These are phyloP conservation scores for Meloidogyne exigua DNA, from an alignment of 1,140 invertebrate species.

Conservation along the genomic window DNA sequence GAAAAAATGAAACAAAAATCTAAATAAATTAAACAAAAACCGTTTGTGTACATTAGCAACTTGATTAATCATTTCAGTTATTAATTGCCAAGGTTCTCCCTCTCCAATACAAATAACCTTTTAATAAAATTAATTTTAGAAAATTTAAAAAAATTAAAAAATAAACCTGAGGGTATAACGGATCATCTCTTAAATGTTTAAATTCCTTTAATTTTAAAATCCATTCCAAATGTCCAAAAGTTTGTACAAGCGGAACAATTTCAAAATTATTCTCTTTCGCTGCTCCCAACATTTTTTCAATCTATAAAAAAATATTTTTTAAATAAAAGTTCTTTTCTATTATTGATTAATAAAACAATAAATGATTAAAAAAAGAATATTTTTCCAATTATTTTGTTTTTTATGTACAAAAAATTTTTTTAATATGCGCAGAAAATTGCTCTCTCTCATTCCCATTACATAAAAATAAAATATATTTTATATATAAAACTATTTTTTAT, in stretches of 20 bases:
- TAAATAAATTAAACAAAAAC: not conserved
- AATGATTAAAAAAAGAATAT: not conserved
- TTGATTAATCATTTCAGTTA: slow-evolving; percentile 69
- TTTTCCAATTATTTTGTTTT: too few relatives aligned
- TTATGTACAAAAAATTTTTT: too few relatives aligned
- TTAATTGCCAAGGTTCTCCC: slow-evolving; percentile 66
- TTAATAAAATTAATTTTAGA: slow-evolving; percentile 47
- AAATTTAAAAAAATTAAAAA: slow-evolving; percentile 23
- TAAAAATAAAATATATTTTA: too few relatives aligned
- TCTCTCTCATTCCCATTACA: too few relatives aligned
- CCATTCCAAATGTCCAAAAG: slow-evolving; percentile 85
- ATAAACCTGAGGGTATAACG: slow-evolving; percentile 64
- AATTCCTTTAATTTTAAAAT: slow-evolving; percentile 63
- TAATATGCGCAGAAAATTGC: too few relatives aligned
- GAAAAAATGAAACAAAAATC: too few relatives aligned
- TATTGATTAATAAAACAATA: not conserved
- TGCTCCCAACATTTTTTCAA: slow-evolving; percentile 11
- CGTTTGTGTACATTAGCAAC: slow-evolving; percentile 68
- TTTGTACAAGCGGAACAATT: slow-evolving; percentile 87
- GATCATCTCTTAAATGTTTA: slow-evolving; percentile 68
- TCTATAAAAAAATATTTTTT: slow-evolving; percentile 4
- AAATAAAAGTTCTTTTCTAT: too few relatives aligned
- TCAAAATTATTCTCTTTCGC: slow-evolving; percentile 74
- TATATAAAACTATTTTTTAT: too few relatives aligned
- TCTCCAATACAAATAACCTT: slow-evolving; percentile 68